Base-by-base conservation (phyloP, 1,140 invertebrate genomes). In the Oncopeltus fasciatus region DNA sequence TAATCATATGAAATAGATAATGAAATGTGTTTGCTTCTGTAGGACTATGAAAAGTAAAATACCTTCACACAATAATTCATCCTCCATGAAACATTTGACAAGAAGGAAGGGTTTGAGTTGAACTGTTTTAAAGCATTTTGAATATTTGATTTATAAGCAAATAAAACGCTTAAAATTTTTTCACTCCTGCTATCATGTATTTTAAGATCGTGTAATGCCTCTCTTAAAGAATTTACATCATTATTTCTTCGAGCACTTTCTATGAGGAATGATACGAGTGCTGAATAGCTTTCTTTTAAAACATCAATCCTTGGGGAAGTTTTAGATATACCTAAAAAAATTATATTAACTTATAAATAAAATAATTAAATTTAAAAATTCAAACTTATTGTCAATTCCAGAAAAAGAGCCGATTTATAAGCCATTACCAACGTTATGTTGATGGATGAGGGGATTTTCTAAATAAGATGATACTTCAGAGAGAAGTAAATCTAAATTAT, bases 51-150 rank as follows among this genome's bases (percentile, higher is more conserved):
- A n/a, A n/a, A n/a, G n/a, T n/a, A n/a, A 24, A 31, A 11, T 51
- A 62, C 61, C 29, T 62, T 62, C 1, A 62, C 53, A 31, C 49
- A 46, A 44, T 57, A 57, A 12, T 58, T 57, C 16, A 62, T 57
- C 43, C 24, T 62, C 61, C 61, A 62, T 27, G 53, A 53, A 11
- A 62, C 61, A 28, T 44, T 56, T 18, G 27, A 28, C 20, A 62
- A 24, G 16, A 57, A 14, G 27, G 53, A 56, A 12, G 51, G 33
- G 18, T 57, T 26, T 16, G 61, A 57, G 31, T 43, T 58, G 26
- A 46, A 57, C 9, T 43, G 12, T 28, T 47, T 57, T 18, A 62
- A 28, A 12, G 53, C 2, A 46, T 31, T 57, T 20, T 57, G 53
- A 1, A 62, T 2, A 9, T 26, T 28, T 21, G 58, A 18, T 29